Evolutionary conservation across 1,140 invertebrate species (phyloP), one percentile per base, ranked within the genome.

Genomic region (Drosophila saltans): DNA sequence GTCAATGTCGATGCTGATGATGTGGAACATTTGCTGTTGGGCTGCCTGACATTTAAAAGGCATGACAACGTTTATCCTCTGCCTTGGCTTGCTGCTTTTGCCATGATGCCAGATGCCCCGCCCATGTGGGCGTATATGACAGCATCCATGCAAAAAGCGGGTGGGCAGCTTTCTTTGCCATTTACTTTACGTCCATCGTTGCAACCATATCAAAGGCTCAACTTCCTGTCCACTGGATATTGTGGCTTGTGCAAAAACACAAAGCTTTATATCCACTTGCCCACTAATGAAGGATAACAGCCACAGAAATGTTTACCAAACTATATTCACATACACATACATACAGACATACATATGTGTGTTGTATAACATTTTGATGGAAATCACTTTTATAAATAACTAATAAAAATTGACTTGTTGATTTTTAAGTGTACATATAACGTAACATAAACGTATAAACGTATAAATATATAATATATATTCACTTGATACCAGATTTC

Each of bases 41-140:
- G 59, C 59, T 62, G 58, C 43, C 69, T 84, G 84, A 89, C 84
- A 89, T 89, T 89, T 89, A 89, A 89, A 78, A 64, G 83, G 72
- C 73, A 80, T 74, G 80, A 77, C 83, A 88, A 76, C 73, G 76
- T 83, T 86, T 80, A 80, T 86, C 80, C 80, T 45, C 21, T 67
- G 72, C 58, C 41, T 40, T 9, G 33, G 57, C 40, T 76, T 76
- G 60, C 58, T 24, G 58, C 33, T 30, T 30, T 30, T 4, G 28
- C 28, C 4, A 30, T 36, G 33, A 2, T 36, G 33, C 40, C 67
- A 36, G 36, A n/a, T 68, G 57, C 45, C 55, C 56, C 63, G 60
- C 67, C 70, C 63, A 60, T 64, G 69, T 70, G 72, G 73, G 76
- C 76, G 73, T 68, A 26, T 16, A 65, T 78, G 75, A 75, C 72